Evolutionary conservation across 2,888 invertebrate species (phyloP), one percentile per base, ranked within the genome.

Genomic region (Pristionchus entomophagus): DNA sequence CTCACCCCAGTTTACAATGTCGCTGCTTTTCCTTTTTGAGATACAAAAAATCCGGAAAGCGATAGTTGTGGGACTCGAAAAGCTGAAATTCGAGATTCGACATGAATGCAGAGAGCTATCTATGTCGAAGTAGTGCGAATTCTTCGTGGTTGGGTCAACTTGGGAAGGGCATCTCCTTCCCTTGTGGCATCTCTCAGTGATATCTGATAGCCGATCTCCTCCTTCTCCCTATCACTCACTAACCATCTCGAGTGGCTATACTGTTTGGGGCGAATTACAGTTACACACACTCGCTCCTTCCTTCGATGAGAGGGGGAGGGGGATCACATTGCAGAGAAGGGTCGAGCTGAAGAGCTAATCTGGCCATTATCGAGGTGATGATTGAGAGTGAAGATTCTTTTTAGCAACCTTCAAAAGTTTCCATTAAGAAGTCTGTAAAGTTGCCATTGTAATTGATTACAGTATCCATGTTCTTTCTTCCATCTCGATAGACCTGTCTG

Each of bases 221-320:
- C 73, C 35, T 73, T 14, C 41, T 4, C 38, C 65, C 65, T 73
- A 73, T 73, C 73, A 73, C 73, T 73, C 73, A 73, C 73, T 69
- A 22, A 5, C 35, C n/a, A n/a, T 32, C 69, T 73, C 73, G 26
- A 73, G 73, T 45, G 73, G 73, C 41, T 41, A 73, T 41, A 73
- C 73, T 73, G 73, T 73, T 73, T 73, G 73, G 73, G 45, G 73
- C 73, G 73, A 73, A 73, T 73, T 73, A 73, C 73, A 73, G 73
- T 45, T 73, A 73, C 69, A 73, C 59, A 73, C 41, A 38, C 69
- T 17, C 69, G 10, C 69, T 41, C 32, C 38, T n/a, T 35, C 1
- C 45, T 73, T 45, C 73, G 41, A 22, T n/a, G 38, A n/a, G 38
- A 73, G 26, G 65, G 62, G 45, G 45, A 45, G n/a, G 35, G 22